A percentile compares a stretch with the other conserved stretches of the same genome.
Conservation (phyloP, 2,797 vertebrate genomes). For the Cryptoprocta ferox region DNA sequence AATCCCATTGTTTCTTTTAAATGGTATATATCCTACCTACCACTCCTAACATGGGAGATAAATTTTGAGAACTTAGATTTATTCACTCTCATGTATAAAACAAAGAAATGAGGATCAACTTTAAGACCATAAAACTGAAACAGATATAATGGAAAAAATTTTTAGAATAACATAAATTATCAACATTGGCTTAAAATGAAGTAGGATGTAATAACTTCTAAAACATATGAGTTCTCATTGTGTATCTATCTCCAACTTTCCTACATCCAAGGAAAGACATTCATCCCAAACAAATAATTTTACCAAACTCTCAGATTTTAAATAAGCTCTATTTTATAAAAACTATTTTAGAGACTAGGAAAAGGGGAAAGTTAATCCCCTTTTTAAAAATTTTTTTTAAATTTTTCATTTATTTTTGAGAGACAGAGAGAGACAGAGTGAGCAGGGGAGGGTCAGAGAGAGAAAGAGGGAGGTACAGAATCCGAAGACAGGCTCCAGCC, state of each 20-base stretch:
- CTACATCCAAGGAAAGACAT: background rate
- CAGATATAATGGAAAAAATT: background rate
- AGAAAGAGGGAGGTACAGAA: no score
- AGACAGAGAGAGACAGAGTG: no score
- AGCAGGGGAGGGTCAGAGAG: no score
- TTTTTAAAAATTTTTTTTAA: no score
- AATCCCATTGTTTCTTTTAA: background rate
- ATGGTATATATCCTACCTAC: background rate
- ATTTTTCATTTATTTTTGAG: no score
- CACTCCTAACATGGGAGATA: background rate
- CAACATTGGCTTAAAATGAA: constrained; percentile 13
- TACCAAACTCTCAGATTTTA: constrained; percentile 25
- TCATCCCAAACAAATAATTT: constrained; percentile 6
- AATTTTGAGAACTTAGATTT: background rate
- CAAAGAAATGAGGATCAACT: background rate
- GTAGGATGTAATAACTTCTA: constrained; percentile 22
- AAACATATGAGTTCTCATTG: background rate
- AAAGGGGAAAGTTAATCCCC: background rate
- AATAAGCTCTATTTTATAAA: background rate
- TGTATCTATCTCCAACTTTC: background rate
- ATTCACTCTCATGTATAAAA: background rate
- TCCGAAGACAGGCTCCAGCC: no score
- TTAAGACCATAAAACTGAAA: background rate
- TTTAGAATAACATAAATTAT: background rate
- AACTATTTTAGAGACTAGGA: background rate